Evolutionary conservation across 2,113 vertebrate species (phyloP).

Genomic region (Suncus etruscus): DNA sequence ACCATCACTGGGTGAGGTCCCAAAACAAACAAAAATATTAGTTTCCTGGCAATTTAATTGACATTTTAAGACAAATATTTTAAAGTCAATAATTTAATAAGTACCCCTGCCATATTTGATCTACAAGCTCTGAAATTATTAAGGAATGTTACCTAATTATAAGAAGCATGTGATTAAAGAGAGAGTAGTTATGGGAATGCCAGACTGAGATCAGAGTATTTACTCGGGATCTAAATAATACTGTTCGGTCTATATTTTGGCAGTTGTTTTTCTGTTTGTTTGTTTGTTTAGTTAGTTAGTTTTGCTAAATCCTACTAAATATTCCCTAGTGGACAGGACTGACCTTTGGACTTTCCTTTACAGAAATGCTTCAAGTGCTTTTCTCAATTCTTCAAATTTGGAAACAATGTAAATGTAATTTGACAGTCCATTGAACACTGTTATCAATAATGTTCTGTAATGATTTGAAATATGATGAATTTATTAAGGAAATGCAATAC

Average conservation of each 20-base stretch:
- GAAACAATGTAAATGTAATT: conserved; percentile 77
- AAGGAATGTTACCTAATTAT: conserved; percentile 70
- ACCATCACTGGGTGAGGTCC: no score
- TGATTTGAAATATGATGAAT: conserved; percentile 36
- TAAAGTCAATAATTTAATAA: conserved; percentile 65
- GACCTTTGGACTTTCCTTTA: conserved; percentile 34
- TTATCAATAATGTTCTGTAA: conserved; percentile 67
- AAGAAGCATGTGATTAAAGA: conserved; percentile 78
- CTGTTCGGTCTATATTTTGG: conserved; percentile 16
- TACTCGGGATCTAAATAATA: conserved; percentile 9
- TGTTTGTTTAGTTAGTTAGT: background rate
- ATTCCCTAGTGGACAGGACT: conserved; percentile 3
- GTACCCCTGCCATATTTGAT: conserved; percentile 33
- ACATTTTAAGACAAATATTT: conserved; percentile 61
- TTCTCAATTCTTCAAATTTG: conserved; percentile 47
- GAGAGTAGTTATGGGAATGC: conserved; percentile 61
- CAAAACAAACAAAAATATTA: no score
- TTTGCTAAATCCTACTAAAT: background rate
- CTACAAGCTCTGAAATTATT: conserved; percentile 68
- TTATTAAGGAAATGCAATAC: conserved; percentile 57
- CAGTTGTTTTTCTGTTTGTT: background rate
- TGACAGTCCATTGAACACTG: conserved; percentile 72
- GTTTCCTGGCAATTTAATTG: conserved; percentile 36
- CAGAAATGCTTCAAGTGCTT: background rate
- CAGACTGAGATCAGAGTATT: conserved; percentile 38